Conservation (phyloP, 2,797 vertebrate species). For the Cephalopachus bancanus region DNA sequence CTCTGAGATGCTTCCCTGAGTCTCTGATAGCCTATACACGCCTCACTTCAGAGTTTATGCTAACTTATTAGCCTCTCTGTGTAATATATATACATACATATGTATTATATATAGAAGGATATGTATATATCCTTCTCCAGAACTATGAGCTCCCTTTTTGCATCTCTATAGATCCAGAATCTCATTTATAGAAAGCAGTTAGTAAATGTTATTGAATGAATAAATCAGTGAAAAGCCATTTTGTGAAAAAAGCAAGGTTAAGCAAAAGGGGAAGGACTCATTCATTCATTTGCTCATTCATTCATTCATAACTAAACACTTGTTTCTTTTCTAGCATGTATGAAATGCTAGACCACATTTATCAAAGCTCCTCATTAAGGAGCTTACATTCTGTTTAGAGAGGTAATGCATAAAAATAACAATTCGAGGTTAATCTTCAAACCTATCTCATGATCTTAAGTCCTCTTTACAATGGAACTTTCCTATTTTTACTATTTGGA, state of each 20-base stretch:
- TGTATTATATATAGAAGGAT: background rate
- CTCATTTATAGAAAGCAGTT: background rate
- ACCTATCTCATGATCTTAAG: background rate
- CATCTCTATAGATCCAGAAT: background rate
- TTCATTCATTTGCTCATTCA: background rate
- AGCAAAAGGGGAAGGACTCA: background rate
- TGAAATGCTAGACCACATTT: background rate
- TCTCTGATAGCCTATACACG: background rate
- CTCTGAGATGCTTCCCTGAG: background rate
- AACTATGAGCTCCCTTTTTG: background rate
- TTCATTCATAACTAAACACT: background rate
- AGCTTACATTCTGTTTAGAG: background rate
- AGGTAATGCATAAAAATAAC: background rate
- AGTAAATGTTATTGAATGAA: background rate
- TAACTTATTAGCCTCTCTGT: background rate
- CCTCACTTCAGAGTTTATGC: background rate
- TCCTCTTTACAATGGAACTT: background rate
- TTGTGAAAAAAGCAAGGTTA: background rate
- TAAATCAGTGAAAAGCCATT: background rate
- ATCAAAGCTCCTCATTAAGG: background rate
- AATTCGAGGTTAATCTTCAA: background rate
- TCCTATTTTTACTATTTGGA: slow-evolving; percentile 58
- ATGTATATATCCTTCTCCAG: background rate
- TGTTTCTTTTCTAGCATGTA: background rate
- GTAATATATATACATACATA: background rate